Evolutionary conservation across 2,113 vertebrate genomes (phyloP).

Genomic region (Elephas maximus): DNA sequence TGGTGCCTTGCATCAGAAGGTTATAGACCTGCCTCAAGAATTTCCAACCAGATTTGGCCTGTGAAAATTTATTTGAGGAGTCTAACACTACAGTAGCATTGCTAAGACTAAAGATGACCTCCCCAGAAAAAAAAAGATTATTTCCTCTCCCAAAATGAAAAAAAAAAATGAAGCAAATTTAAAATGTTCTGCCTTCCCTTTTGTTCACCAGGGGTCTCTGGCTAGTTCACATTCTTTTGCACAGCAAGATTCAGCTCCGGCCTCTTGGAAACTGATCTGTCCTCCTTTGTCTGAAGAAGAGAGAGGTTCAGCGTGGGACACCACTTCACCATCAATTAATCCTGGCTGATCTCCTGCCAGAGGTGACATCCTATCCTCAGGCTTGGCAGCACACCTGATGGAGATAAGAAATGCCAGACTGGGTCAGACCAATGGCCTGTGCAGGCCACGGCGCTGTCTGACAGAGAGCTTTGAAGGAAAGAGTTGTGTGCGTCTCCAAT

Average conservation of each 20-base stretch:
- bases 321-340: conserved; percentile 67
- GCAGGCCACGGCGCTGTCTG: conserved; percentile 44
- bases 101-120: not conserved
- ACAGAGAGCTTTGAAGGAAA: conserved; percentile 27
- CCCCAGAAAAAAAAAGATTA: not conserved
- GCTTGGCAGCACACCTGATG: conserved; percentile 67
- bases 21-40: not conserved
- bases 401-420: conserved; percentile 73
- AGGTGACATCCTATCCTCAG: conserved; percentile 53
- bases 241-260: not conserved
- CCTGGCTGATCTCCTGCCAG: conserved; percentile 71
- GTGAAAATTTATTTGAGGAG: not conserved
- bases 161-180: not conserved
- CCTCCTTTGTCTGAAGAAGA: not conserved
- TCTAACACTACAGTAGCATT: not conserved
- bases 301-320: conserved; percentile 69
- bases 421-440: conserved; percentile 58
- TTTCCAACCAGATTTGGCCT: not conserved
- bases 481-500: not conserved
- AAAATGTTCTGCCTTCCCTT: not conserved
- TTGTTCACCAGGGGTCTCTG: not conserved
- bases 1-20: too few relatives aligned
- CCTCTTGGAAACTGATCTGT: not conserved
- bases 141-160: not conserved
- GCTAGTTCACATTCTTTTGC: not conserved